These are phyloP conservation scores for Sardinella longiceps DNA, from an alignment of 2,797 vertebrate genomes.

Conservation along the genomic window DNA sequence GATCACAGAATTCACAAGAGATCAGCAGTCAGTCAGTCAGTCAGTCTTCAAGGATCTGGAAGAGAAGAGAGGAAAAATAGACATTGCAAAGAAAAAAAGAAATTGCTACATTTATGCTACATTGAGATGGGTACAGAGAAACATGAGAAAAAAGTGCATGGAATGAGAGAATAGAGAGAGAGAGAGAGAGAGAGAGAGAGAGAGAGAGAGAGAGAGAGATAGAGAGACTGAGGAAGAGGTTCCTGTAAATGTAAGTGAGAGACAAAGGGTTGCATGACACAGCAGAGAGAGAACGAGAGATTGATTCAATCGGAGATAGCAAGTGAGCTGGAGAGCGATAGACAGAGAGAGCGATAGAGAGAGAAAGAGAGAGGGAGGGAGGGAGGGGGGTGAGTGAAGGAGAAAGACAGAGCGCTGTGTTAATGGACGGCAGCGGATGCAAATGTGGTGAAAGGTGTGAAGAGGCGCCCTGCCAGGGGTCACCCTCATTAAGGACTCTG, in stretches of 20 bases:
- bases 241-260: background rate
- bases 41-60: background rate
- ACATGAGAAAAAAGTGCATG: too few species aligned
- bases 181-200: too few species aligned
- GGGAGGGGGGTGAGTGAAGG: background rate
- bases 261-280: background rate
- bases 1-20: background rate
- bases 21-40: background rate
- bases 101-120: background rate
- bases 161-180: too few species aligned
- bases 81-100: background rate
- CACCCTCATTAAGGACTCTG: conserved; percentile 6
- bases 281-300: background rate
- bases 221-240: too few species aligned
- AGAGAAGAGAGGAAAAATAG: background rate
- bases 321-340: background rate
- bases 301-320: background rate
- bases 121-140: background rate
- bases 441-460: conserved; percentile 56
- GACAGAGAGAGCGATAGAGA: background rate
- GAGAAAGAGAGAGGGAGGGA: background rate
- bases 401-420: background rate
- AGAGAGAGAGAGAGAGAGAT: background rate
- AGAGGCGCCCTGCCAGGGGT: conserved; percentile 43
- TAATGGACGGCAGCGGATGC: conserved; percentile 61